These are phyloP conservation scores for Typhlichthys subterraneus DNA, from an alignment of 2,797 vertebrate genomes.

Conservation along the genomic window DNA sequence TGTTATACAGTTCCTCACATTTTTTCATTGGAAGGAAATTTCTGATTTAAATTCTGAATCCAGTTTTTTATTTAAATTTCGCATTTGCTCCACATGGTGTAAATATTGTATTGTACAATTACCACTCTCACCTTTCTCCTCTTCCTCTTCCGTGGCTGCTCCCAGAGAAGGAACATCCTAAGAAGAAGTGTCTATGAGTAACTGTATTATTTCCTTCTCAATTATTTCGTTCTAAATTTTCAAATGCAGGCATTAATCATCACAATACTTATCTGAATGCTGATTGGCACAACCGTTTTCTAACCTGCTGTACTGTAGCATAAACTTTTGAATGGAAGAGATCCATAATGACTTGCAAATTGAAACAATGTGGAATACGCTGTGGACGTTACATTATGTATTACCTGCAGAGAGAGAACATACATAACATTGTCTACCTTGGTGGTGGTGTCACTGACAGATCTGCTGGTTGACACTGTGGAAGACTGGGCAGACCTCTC, in stretches of 20 bases:
- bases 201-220: background rate
- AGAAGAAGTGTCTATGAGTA: background rate
- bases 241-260: no score
- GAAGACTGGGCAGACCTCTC: conserved; percentile 2
- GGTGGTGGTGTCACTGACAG: conserved; percentile 32
- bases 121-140: conserved; percentile 48
- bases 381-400: background rate
- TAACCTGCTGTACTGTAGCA: background rate
- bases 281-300: no score
- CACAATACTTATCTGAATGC: no score
- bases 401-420: background rate
- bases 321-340: background rate
- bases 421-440: conserved; percentile 43
- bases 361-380: background rate
- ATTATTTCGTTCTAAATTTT: no score
- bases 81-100: background rate
- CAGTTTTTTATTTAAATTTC: no score
- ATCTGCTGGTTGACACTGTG: conserved; percentile 36
- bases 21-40: background rate
- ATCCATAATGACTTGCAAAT: background rate
- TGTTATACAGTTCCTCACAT: background rate
- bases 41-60: no score
- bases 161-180: conserved; percentile 15
- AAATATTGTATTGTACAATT: conserved; percentile 12
- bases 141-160: conserved; percentile 47